Percentiles rank a stretch among this genome's conserved stretches.
phyloP scores from a whole-genome alignment of 2,797 vertebrate genomes.

The Chiloscyllium punctatum region DNA sequence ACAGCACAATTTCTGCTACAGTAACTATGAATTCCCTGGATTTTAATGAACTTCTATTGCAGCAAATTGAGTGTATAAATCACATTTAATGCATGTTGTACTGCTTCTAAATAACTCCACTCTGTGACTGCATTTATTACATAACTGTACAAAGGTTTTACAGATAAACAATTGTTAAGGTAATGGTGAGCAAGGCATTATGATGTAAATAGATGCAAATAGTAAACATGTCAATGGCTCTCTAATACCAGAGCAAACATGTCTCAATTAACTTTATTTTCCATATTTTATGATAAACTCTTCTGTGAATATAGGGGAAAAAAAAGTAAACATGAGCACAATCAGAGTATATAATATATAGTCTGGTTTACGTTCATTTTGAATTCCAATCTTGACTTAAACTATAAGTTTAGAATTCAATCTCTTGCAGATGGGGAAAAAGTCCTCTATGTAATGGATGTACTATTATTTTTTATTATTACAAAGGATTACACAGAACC shows the following conservation, averaged over 20 bases:
- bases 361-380: background rate
- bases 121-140: background rate
- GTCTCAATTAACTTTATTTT: background rate
- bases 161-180: background rate
- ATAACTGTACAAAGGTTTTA: background rate
- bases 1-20: background rate
- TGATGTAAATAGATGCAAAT: background rate
- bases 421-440: background rate
- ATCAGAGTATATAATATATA: background rate
- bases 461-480: background rate
- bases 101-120: conserved; percentile 10
- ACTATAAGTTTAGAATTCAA: background rate
- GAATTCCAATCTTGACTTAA: background rate
- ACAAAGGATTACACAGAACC: background rate
- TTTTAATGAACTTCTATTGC: background rate
- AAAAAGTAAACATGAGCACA: background rate
- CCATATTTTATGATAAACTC: background rate
- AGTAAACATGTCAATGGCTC: background rate
- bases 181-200: background rate
- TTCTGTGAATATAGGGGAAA: background rate
- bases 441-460: background rate
- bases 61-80: background rate
- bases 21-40: background rate
- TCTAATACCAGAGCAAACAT: background rate
- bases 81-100: background rate